These are phyloP conservation scores for Esox lucius DNA, from an alignment of 2,797 vertebrate genomes.

Conservation along the genomic window DNA sequence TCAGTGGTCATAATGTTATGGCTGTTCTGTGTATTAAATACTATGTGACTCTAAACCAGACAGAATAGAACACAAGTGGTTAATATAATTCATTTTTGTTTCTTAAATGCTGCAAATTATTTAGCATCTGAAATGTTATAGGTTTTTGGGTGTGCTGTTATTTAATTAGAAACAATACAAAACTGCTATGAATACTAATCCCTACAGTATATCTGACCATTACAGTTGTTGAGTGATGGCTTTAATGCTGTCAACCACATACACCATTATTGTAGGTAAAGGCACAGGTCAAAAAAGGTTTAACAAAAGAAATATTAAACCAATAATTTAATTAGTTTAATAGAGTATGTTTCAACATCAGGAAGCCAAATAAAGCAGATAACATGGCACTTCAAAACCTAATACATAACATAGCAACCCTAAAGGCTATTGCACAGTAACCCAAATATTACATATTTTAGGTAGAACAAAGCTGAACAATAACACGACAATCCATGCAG, in stretches of 20 bases:
- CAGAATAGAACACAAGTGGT: slow-evolving; percentile 10
- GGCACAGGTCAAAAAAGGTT: background rate
- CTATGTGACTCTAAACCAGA: slow-evolving; percentile 29
- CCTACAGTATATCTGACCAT: background rate
- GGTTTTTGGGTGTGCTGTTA: background rate
- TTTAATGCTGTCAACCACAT: background rate
- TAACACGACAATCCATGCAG: background rate
- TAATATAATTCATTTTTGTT: too few species aligned
- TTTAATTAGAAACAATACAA: background rate
- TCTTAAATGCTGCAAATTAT: too few species aligned
- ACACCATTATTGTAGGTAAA: background rate
- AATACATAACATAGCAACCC: background rate
- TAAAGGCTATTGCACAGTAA: slow-evolving; percentile 1
- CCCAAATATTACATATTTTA: slow-evolving; percentile 2
- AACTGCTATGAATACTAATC: background rate
- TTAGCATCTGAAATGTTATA: background rate
- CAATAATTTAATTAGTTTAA: background rate
- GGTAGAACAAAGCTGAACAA: background rate
- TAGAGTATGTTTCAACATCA: background rate
- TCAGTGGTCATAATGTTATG: too few species aligned
- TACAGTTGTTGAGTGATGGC: background rate
- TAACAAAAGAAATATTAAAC: background rate
- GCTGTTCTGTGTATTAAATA: slow-evolving; percentile 25
- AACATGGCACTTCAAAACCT: slow-evolving; percentile 2
- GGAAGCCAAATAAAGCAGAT: background rate